These are phyloP conservation scores for Sialia sialis DNA, from an alignment of 2,113 vertebrate species.

Conservation along the genomic window DNA sequence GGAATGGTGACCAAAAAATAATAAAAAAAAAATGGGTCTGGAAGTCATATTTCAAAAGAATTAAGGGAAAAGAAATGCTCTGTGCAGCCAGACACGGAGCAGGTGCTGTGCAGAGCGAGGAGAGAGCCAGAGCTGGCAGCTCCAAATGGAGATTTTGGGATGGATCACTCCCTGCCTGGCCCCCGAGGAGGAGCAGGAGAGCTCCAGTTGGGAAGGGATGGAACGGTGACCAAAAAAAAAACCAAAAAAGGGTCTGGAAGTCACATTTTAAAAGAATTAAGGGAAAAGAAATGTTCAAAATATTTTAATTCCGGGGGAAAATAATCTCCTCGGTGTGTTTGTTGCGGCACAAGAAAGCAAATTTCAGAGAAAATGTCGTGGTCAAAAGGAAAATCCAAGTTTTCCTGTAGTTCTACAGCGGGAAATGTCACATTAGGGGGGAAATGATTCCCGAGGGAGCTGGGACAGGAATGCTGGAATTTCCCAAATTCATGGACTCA, in stretches of 20 bases:
- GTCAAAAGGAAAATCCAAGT: background rate
- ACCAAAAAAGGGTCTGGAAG: background rate
- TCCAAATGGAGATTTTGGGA: background rate
- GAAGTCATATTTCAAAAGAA: background rate
- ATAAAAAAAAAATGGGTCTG: background rate
- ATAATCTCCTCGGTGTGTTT: rapidly evolving
- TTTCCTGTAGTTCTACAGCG: background rate
- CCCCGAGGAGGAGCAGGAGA: background rate
- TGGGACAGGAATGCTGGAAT: rapidly evolving
- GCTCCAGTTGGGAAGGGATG: background rate
- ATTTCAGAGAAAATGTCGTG: background rate
- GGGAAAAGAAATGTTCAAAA: background rate
- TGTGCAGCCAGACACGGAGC: too few species aligned
- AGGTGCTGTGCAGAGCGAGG: background rate
- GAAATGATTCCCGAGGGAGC: background rate
- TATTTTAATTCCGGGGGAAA: rapidly evolving
- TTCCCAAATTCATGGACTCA: background rate
- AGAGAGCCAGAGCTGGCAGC: background rate
- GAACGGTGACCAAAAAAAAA: background rate
- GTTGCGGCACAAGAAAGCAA: background rate
- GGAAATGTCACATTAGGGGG: rapidly evolving
- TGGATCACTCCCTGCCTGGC: background rate
- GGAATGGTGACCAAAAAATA: background rate
- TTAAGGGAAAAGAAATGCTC: background rate
- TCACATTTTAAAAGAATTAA: background rate